A percentile compares a stretch with the other conserved stretches of the same genome.
phyloP scores from a whole-genome alignment of 2,888 invertebrate genomes.

The Philereme vetulata region DNA sequence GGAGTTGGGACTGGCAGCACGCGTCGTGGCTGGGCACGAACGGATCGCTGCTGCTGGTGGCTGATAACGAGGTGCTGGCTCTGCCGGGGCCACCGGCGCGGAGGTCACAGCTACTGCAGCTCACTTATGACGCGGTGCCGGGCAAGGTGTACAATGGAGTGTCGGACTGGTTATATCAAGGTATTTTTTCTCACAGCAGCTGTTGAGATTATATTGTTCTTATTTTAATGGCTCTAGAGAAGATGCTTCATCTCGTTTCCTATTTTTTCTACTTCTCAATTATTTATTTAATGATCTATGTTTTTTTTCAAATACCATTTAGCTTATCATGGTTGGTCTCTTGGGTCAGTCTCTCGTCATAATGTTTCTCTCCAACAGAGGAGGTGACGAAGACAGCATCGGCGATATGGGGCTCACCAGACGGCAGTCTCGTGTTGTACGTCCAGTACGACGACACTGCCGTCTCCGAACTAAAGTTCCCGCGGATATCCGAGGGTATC shows the following conservation, averaged over 20 bases:
- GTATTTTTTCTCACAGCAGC: conserved; percentile 64
- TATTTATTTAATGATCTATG: background rate
- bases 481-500: conserved; percentile 90
- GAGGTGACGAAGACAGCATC: conserved; percentile 92
- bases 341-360: no score
- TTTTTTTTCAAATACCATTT: background rate
- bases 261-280: no score
- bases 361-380: conserved; percentile 83
- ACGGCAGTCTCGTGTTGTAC: conserved; percentile 92
- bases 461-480: conserved; percentile 90
- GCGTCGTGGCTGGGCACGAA: conserved; percentile 93
- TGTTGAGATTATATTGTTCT: background rate
- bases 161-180: conserved; percentile 98
- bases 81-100: conserved; percentile 88
- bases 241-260: no score
- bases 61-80: conserved; percentile 95
- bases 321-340: no score
- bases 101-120: conserved; percentile 85
- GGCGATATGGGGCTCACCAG: conserved; percentile 94
- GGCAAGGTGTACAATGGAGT: conserved; percentile 95
- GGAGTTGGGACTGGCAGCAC: conserved; percentile 89
- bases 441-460: conserved; percentile 93
- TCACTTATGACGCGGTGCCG: conserved; percentile 91
- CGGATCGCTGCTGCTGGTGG: conserved; percentile 90
- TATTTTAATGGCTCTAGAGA: no score